Conservation (phyloP, 2,888 invertebrate genomes). For the Hypsopygia costalis region DNA sequence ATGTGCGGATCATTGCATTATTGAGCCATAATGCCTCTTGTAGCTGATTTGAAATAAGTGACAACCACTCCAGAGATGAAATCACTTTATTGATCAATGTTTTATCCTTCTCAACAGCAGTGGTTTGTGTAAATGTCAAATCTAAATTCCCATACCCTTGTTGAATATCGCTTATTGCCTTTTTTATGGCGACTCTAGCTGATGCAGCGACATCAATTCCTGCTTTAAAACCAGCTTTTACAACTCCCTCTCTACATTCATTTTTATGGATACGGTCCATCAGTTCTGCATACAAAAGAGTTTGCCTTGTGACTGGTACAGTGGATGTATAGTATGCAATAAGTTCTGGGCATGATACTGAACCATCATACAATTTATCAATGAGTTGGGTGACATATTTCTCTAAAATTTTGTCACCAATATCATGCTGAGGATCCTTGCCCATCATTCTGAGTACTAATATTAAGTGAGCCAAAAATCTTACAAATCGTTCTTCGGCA, state of each 20-base stretch:
- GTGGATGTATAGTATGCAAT: constrained; percentile 93
- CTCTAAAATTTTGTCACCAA: constrained; percentile 88
- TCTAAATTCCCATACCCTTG: constrained; percentile 71
- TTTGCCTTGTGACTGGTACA: constrained; percentile 80
- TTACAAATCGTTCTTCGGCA: constrained; percentile 79
- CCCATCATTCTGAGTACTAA: constrained; percentile 91
- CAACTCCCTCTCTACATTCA: constrained; percentile 83
- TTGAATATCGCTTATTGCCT: constrained; percentile 74
- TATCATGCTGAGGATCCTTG: constrained; percentile 83
- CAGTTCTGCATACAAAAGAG: constrained; percentile 83
- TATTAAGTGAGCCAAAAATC: constrained; percentile 93
- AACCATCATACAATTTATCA: constrained; percentile 62
- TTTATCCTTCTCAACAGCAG: constrained; percentile 79
- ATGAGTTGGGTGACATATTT: constrained; percentile 87
- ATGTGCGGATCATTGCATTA: constrained; percentile 93
- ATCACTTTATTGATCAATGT: constrained; percentile 61
- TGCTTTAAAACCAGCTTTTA: constrained; percentile 86
- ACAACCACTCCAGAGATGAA: constrained; percentile 90
- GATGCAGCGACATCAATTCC: constrained; percentile 92
- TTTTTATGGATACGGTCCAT: constrained; percentile 84
- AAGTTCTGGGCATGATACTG: constrained; percentile 85
- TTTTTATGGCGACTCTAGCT: constrained; percentile 92
- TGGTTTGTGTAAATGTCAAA: constrained; percentile 83
- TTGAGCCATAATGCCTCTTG: constrained; percentile 91
- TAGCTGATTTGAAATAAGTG: constrained; percentile 88